Evolutionary conservation across 2,888 invertebrate genomes (phyloP).

Genomic region (Agrotis segetum): DNA sequence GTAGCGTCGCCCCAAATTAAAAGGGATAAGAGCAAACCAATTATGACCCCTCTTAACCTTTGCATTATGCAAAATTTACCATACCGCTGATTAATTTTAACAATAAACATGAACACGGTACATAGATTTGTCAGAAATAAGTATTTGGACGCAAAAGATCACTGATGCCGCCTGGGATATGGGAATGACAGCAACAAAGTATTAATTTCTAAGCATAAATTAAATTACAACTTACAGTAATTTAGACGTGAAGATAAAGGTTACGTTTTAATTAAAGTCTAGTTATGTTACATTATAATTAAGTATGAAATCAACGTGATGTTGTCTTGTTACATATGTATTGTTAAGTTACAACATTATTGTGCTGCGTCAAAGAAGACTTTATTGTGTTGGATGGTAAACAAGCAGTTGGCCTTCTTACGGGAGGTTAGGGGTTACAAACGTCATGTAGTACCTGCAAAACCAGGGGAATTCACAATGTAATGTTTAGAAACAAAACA

Average conservation of each 20-base stretch:
- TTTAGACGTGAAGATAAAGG: slow-evolving; percentile 37
- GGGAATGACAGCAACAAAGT: slow-evolving; percentile 4
- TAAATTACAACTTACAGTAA: slow-evolving; percentile 32
- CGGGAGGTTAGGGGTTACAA: too few relatives aligned
- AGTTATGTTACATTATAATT: slow-evolving; percentile 35
- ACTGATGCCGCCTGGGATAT: background rate
- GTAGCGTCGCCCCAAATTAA: background rate
- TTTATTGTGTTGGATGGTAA: background rate
- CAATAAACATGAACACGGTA: background rate
- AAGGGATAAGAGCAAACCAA: background rate
- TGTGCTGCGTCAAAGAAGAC: background rate
- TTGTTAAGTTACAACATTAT: slow-evolving; percentile 6
- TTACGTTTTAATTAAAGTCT: slow-evolving; percentile 38
- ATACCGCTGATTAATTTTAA: background rate
- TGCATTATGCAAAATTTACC: background rate
- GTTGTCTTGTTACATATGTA: slow-evolving; percentile 23
- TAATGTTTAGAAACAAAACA: too few relatives aligned
- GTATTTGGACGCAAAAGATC: background rate
- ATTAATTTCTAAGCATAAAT: slow-evolving; percentile 8
- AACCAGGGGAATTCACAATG: too few relatives aligned
- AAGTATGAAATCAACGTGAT: slow-evolving; percentile 23
- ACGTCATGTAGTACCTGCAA: background rate
- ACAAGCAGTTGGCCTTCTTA: background rate
- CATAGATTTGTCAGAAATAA: slow-evolving; percentile 11
- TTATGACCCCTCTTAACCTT: background rate